Evolutionary conservation across 2,888 invertebrate genomes (phyloP).

Genomic region (Drosophila antonietae): DNA sequence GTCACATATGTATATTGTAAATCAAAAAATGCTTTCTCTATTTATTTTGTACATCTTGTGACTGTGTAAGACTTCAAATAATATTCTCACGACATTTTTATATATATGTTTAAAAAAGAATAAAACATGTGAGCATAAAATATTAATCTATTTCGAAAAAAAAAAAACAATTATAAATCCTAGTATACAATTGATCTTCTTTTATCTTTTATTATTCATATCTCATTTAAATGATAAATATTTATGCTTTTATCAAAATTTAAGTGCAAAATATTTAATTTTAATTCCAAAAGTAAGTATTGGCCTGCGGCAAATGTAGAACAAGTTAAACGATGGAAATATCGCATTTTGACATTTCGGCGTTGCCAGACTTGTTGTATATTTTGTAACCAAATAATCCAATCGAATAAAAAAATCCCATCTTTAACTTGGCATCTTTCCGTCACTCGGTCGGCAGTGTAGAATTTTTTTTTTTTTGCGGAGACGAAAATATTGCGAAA

Average conservation of each 20-base stretch:
- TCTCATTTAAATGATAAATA: neutral
- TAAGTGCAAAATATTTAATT: neutral
- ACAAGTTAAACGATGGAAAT: neutral
- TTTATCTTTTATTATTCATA: no score
- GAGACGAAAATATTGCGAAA: constrained; percentile 13
- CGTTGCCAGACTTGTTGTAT: constrained; percentile 13
- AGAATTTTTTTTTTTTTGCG: constrained; percentile 35
- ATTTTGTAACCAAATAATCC: constrained; percentile 9
- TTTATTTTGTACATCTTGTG: neutral
- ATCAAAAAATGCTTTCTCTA: neutral
- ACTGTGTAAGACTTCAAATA: neutral
- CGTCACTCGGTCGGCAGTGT: constrained; percentile 30
- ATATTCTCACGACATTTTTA: neutral
- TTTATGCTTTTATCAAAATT: neutral
- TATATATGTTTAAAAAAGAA: neutral
- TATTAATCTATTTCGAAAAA: neutral
- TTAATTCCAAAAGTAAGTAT: neutral
- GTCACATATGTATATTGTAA: neutral
- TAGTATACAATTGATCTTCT: neutral
- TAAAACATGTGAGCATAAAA: no score
- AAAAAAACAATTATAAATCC: neutral
- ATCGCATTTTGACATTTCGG: neutral
- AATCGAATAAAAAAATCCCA: constrained; percentile 10
- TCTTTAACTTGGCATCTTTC: constrained; percentile 25
- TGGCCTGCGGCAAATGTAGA: neutral